Conservation (phyloP, 2,888 invertebrate genomes). For the Heliconius sara region DNA sequence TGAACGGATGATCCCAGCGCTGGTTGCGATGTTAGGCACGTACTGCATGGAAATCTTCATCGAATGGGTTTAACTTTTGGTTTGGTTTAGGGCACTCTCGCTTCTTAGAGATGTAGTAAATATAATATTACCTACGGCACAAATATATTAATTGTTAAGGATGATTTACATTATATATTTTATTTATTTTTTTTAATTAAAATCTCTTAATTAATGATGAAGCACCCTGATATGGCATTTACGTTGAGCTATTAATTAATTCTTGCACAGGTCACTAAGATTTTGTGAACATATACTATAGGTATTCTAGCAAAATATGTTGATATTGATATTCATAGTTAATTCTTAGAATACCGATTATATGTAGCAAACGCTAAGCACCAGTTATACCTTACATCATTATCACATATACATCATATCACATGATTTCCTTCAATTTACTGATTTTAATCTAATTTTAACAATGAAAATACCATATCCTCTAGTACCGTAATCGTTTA, state of each 20-base stretch:
- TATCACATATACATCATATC: neutral
- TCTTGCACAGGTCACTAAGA: neutral
- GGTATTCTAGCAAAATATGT: neutral
- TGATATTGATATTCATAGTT: neutral
- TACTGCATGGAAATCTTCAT: slow-evolving; percentile 30
- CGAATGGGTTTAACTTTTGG: slow-evolving; percentile 39
- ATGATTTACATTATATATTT: no score
- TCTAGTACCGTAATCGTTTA: neutral
- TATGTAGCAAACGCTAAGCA: neutral
- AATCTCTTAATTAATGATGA: neutral
- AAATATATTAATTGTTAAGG: neutral
- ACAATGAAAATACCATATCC: slow-evolving; percentile 5
- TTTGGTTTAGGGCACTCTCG: slow-evolving; percentile 26
- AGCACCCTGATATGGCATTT: no score
- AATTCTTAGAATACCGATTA: neutral
- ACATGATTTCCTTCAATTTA: neutral
- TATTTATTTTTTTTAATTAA: neutral
- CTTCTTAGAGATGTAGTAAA: neutral
- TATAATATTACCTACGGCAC: neutral
- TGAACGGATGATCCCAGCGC: slow-evolving; percentile 37
- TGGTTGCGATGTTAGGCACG: slow-evolving; percentile 39
- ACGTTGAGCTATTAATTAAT: neutral
- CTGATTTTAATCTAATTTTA: neutral
- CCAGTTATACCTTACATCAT: neutral
- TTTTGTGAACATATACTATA: no score